Percentiles rank a stretch among this genome's conserved stretches.
Conservation (phyloP, 2,113 vertebrate genomes). For the Ibidorhyncha struthersii region DNA sequence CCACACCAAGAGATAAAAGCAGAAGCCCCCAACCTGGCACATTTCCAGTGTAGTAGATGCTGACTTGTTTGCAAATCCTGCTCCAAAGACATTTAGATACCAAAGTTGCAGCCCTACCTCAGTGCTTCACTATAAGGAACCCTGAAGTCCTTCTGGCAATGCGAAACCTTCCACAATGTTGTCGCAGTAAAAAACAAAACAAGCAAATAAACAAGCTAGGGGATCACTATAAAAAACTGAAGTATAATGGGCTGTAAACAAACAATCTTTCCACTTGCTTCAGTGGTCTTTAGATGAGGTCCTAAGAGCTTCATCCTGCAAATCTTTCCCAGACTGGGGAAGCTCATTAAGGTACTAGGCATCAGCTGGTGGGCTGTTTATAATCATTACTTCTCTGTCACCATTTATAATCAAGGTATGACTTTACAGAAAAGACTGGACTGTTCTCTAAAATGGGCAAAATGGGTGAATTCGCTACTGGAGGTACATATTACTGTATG, state of each 20-base stretch:
- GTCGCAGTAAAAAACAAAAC: too few species aligned
- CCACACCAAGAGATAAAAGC: neutral
- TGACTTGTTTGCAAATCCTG: neutral
- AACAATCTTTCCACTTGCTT: neutral
- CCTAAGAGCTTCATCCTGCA: neutral
- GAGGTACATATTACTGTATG: neutral
- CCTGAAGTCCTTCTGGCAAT: neutral
- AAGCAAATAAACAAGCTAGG: neutral
- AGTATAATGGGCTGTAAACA: neutral
- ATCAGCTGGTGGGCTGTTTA: neutral
- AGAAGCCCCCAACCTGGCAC: neutral
- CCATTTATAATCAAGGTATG: neutral
- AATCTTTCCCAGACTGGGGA: neutral
- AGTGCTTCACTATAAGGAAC: neutral
- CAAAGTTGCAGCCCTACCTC: neutral
- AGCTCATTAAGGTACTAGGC: neutral
- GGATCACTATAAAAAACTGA: neutral
- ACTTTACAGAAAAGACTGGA: neutral
- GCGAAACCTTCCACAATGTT: neutral
- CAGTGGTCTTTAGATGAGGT: neutral
- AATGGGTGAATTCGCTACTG: neutral
- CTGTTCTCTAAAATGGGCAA: neutral
- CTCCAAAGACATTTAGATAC: neutral
- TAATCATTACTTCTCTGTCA: neutral
- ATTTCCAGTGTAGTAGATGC: accelerated